These are phyloP conservation scores for Monodelphis domestica DNA, from an alignment of 2,797 vertebrate species.

Conservation along the genomic window DNA sequence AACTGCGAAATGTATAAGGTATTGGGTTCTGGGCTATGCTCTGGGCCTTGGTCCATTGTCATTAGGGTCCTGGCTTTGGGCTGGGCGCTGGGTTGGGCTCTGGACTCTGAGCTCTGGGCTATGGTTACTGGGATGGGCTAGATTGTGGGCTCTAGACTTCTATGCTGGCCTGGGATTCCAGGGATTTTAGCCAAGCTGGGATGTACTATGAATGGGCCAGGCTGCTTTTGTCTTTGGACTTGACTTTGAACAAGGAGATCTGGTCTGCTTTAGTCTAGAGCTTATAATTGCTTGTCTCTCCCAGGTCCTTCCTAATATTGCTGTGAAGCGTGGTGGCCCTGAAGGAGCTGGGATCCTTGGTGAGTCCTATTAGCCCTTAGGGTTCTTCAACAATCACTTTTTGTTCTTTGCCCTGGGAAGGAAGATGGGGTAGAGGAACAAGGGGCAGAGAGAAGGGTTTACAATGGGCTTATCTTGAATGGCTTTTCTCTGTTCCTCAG, in stretches of 20 bases:
- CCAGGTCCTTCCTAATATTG: constrained; percentile 94
- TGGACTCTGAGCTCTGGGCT: constrained; percentile 1
- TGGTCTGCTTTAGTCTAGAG: neutral
- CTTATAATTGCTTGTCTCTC: constrained; percentile 76
- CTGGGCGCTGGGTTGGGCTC: neutral
- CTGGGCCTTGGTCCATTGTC: neutral
- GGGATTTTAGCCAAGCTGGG: neutral
- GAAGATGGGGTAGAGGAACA: neutral
- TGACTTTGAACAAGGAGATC: neutral
- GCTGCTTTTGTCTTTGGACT: neutral
- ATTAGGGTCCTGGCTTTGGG: neutral
- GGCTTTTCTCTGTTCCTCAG: constrained; percentile 77
- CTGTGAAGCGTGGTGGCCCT: constrained; percentile 88
- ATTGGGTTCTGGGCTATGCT: neutral
- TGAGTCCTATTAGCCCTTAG: constrained; percentile 82
- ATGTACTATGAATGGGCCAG: neutral
- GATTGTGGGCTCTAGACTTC: neutral
- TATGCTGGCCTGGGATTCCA: neutral
- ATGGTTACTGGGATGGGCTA: constrained; percentile 35
- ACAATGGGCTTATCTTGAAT: constrained; percentile 3
- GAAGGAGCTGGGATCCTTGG: constrained; percentile 94
- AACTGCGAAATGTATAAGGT: neutral
- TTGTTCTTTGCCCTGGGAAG: constrained; percentile 7
- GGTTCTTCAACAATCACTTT: neutral
- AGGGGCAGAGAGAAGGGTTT: neutral